These are phyloP conservation scores for Anseranas semipalmata DNA, from an alignment of 2,113 vertebrate genomes.

Conservation along the genomic window DNA sequence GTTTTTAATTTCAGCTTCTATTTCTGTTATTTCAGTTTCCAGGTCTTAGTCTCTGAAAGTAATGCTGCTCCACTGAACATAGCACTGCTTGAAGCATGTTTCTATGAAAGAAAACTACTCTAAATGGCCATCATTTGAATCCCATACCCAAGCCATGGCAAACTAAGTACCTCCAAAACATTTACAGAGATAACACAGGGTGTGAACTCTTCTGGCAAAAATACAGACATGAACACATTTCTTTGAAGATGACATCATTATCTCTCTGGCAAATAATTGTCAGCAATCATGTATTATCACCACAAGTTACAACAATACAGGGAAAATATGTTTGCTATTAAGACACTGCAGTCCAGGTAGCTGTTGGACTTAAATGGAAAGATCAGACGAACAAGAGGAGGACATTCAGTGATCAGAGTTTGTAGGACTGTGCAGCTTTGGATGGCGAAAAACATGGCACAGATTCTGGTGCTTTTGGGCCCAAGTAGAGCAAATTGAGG, in stretches of 20 bases:
- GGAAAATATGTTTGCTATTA: not conserved
- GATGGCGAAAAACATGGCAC: not conserved
- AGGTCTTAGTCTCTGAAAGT: not conserved
- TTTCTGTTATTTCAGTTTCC: not conserved
- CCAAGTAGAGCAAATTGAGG: no score
- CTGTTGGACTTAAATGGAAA: not conserved
- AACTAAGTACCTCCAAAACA: not conserved
- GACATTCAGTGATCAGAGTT: not conserved
- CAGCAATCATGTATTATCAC: not conserved
- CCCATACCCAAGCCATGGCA: not conserved
- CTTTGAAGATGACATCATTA: not conserved
- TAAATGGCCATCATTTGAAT: not conserved
- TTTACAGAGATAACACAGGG: not conserved
- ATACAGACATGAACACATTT: not conserved
- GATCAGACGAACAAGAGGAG: not conserved
- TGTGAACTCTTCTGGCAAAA: not conserved
- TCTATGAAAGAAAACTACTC: not conserved
- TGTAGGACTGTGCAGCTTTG: not conserved
- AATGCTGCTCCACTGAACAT: not conserved
- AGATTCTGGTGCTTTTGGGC: not conserved
- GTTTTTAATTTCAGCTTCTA: not conserved
- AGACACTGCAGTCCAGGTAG: not conserved
- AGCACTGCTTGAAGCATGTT: not conserved
- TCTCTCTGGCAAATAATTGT: not conserved
- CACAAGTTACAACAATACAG: not conserved